phyloP scores from a whole-genome alignment of 2,797 vertebrate species.

The Macropus fuliginosus region DNA sequence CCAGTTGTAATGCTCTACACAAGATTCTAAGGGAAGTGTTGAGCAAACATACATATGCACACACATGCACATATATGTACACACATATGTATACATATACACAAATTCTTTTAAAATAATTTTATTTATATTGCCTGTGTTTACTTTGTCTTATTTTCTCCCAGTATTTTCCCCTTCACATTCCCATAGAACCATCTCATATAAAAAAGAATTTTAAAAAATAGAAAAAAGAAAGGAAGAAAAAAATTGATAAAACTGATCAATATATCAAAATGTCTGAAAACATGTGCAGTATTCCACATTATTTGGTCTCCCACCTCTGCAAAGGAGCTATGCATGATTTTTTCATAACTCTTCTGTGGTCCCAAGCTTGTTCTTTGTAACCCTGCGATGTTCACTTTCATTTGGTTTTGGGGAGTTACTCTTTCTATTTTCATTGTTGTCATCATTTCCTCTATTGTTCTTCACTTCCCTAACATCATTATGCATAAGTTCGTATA shows the following conservation, averaged over 20 bases:
- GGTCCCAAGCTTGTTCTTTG: not conserved
- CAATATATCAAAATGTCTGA: not conserved
- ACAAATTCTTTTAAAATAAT: not conserved
- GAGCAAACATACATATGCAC: not conserved
- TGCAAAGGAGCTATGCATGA: not conserved
- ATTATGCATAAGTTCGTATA: not conserved
- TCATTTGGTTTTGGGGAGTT: not conserved
- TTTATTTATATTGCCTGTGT: not conserved
- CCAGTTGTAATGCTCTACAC: not conserved
- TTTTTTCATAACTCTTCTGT: not conserved
- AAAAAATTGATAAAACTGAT: not conserved
- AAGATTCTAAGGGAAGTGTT: not conserved
- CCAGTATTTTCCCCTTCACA: not conserved
- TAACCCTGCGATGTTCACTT: not conserved
- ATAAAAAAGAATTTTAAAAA: not conserved
- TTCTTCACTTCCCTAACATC: not conserved
- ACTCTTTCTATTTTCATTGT: not conserved
- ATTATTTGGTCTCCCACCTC: not conserved
- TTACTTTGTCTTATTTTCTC: not conserved
- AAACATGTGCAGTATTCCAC: not conserved
- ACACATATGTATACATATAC: too few relatives aligned
- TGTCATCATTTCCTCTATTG: not conserved
- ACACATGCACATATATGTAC: too few relatives aligned
- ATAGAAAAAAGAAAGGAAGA: not conserved
- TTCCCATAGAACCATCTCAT: not conserved